Evolutionary conservation across 35 echinoderm and acorn worm species (phyloP).

Genomic region (Eucidaris tribuloides): DNA sequence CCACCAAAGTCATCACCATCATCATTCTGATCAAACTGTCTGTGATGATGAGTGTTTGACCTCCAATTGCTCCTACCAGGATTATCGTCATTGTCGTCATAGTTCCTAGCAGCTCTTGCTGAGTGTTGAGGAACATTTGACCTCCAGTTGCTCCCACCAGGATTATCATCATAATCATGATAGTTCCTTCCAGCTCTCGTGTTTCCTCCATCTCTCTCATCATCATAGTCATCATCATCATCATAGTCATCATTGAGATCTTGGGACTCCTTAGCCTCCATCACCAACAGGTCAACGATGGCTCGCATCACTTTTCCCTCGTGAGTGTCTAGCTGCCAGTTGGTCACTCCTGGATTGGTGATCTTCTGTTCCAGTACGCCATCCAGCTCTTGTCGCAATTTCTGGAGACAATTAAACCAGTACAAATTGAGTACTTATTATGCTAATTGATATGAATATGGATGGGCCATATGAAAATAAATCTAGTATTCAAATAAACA

Average conservation of each 20-base stretch:
- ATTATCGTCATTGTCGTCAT: background rate
- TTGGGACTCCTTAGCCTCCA: slow-evolving; percentile 39
- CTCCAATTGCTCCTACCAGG: background rate
- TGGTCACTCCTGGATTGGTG: slow-evolving; percentile 71
- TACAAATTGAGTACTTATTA: too few species aligned
- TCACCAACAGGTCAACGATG: slow-evolving; percentile 82
- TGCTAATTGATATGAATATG: too few species aligned
- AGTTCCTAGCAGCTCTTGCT: background rate
- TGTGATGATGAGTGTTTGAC: background rate
- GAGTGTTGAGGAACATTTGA: background rate
- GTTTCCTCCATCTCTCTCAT: background rate
- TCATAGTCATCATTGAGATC: background rate
- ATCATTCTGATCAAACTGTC: too few species aligned
- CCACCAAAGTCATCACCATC: too few species aligned
- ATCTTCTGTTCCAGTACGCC: slow-evolving; percentile 80
- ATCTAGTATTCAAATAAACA: too few species aligned
- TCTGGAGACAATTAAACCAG: slow-evolving; percentile 51
- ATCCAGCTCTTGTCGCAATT: slow-evolving; percentile 73
- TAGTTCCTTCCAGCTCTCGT: background rate
- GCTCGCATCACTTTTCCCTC: slow-evolving; percentile 89
- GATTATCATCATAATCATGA: background rate
- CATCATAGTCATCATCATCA: background rate
- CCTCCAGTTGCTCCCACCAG: background rate
- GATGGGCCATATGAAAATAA: too few species aligned
- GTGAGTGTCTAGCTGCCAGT: slow-evolving; percentile 51